A percentile compares a stretch with the other conserved stretches of the same genome.
Conservation (phyloP, 2,797 vertebrate genomes). For the Choloepus didactylus region DNA sequence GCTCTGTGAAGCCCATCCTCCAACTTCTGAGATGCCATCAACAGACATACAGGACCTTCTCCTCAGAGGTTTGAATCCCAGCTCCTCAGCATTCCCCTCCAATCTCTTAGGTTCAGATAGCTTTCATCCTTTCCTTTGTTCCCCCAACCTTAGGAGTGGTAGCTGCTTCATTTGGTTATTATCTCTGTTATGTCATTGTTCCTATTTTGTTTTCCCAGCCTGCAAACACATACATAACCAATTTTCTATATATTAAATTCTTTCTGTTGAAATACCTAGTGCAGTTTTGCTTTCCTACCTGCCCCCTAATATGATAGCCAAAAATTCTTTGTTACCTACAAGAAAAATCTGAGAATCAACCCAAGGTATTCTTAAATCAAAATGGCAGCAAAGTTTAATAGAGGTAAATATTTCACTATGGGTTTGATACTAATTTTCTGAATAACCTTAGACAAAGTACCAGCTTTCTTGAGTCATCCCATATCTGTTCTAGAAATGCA, state of each 20-base stretch:
- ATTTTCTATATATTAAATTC: neutral
- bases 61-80: neutral
- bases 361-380: neutral
- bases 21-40: neutral
- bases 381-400: neutral
- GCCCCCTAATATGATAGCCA: neutral
- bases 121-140: neutral
- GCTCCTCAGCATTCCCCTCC: neutral
- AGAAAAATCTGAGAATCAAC: neutral
- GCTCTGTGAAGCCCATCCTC: neutral
- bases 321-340: neutral
- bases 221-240: neutral
- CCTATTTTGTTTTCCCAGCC: neutral
- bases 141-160: fast-evolving
- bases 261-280: neutral
- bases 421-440: neutral
- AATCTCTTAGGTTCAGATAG: no score
- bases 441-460: neutral
- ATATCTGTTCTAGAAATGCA: neutral
- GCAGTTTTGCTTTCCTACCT: neutral
- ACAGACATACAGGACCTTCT: neutral
- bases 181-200: neutral
- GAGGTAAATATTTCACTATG: neutral
- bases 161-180: neutral
- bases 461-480: neutral